These are phyloP conservation scores for Hedya salicella DNA, from an alignment of 2,888 invertebrate genomes.

Conservation along the genomic window DNA sequence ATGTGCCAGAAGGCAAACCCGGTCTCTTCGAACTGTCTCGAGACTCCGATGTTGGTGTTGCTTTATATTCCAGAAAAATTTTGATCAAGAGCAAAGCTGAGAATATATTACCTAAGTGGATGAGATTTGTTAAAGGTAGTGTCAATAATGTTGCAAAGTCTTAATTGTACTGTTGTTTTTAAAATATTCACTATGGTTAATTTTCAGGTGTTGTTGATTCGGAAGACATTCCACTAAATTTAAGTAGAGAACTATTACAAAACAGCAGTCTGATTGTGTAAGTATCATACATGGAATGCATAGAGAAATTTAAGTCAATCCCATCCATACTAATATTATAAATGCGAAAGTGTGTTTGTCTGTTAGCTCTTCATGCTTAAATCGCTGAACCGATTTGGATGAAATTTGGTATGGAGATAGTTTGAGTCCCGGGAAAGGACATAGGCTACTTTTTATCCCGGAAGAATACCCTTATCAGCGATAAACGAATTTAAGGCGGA, in stretches of 20 bases:
- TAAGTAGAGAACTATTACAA: constrained; percentile 97
- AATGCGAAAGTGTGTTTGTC: too few relatives aligned
- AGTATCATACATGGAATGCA: constrained; percentile 52
- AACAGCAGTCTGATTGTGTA: constrained; percentile 95
- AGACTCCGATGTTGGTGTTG: constrained; percentile 93
- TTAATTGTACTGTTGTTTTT: background rate
- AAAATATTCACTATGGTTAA: constrained; percentile 29
- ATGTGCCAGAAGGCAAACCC: constrained; percentile 97
- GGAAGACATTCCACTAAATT: constrained; percentile 98
- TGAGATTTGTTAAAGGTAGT: constrained; percentile 95
- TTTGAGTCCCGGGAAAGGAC: too few relatives aligned
- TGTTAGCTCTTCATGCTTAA: too few relatives aligned
- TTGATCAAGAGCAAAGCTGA: constrained; percentile 96
- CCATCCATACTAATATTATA: too few relatives aligned
- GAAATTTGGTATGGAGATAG: too few relatives aligned
- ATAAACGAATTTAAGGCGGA: too few relatives aligned
- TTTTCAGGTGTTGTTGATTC: constrained; percentile 96
- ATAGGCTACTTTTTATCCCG: too few relatives aligned
- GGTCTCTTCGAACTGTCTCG: constrained; percentile 95
- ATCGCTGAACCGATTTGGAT: too few relatives aligned
- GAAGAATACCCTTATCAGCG: too few relatives aligned
- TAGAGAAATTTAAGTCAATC: too few relatives aligned
- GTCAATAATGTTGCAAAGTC: background rate
- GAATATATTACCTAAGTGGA: constrained; percentile 96
- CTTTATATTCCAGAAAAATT: constrained; percentile 96